Evolutionary conservation across 2,888 invertebrate species (phyloP).

Genomic region (Gibbula magus): DNA sequence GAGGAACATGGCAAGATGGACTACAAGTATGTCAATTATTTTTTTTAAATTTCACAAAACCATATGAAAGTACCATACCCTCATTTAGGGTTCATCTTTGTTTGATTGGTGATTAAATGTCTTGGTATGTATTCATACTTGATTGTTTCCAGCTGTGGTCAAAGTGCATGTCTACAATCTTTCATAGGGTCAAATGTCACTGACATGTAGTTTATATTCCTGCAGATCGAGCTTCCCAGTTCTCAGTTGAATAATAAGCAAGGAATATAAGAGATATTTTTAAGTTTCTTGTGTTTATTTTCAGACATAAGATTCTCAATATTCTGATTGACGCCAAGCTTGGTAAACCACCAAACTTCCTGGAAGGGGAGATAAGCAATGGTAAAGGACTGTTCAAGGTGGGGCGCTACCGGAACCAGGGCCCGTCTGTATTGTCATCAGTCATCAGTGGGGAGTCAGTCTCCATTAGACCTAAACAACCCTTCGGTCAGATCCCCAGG

Average conservation of each 20-base stretch:
- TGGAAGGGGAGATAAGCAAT: slow-evolving; percentile 57
- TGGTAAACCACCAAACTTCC: slow-evolving; percentile 59
- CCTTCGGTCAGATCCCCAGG: slow-evolving; percentile 40
- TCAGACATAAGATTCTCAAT: slow-evolving; percentile 67
- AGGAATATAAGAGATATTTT: no score
- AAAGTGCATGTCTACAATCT: no score
- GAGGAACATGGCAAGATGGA: slow-evolving; percentile 52
- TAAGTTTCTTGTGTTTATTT: slow-evolving; percentile 27
- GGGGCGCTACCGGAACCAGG: slow-evolving; percentile 53
- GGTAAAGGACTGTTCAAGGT: slow-evolving; percentile 44
- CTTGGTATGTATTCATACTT: not conserved
- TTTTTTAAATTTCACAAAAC: not conserved
- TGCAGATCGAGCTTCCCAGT: no score
- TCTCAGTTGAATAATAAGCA: no score
- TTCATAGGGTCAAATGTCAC: no score
- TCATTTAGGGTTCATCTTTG: no score
- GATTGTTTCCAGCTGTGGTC: not conserved
- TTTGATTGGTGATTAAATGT: not conserved
- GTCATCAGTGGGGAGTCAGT: slow-evolving; percentile 48
- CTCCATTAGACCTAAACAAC: slow-evolving; percentile 51
- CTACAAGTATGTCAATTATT: slow-evolving; percentile 40
- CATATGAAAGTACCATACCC: no score
- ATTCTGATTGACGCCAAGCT: slow-evolving; percentile 67
- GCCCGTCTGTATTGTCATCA: slow-evolving; percentile 43
- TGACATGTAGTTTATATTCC: no score